Evolutionary conservation across 2,113 vertebrate genomes (phyloP), one percentile per base, ranked within the genome.

Genomic region (Barbus barbus): DNA sequence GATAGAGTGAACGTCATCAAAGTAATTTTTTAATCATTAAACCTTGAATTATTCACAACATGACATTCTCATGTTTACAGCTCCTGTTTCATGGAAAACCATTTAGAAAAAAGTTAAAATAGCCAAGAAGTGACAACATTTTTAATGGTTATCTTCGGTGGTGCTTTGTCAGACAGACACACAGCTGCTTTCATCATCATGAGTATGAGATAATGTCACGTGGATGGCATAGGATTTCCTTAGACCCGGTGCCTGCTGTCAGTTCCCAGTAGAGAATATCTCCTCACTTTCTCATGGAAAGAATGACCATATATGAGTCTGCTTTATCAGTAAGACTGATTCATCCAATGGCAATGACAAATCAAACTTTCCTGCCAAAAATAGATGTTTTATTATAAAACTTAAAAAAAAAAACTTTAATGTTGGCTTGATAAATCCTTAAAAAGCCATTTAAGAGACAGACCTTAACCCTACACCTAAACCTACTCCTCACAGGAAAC

Each of bases 181-280:
- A 44, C 90, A 88, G 75, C 86, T 83, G 83, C 84, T 90, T 86
- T 89, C 85, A 75, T 92, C 83, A 85, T 88, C 86, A 87, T 33
- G 76, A 80, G 44, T 88, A 84, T 88, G 74, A 84, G 82, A 77
- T 83, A 85, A 80, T 13, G 48, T 75, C 78, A 65, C 16, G 81
- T 38, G 51, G 76, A 69, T 86, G 69, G 67, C 81, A 77, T 81
- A 77, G 67, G 89, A 86, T 81, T 88, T 85, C 67, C 78, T 83
- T 81, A 90, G 76, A 86, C 87, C 85, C 82, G 1, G 36, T 46
- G 82, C 56, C 56, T 82, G 51, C 65, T 82, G 20, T 81, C 28
- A 63, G 61, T 5, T 75, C 83, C 48, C 58, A 83, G 46, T 51
- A 74, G 81, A 84, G 79, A 61, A 41, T 31, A 48, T 38, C 51